Percentiles rank a stretch among this genome's conserved stretches.
Conservation (phyloP, 2,797 vertebrate genomes). For the Emys orbicularis region DNA sequence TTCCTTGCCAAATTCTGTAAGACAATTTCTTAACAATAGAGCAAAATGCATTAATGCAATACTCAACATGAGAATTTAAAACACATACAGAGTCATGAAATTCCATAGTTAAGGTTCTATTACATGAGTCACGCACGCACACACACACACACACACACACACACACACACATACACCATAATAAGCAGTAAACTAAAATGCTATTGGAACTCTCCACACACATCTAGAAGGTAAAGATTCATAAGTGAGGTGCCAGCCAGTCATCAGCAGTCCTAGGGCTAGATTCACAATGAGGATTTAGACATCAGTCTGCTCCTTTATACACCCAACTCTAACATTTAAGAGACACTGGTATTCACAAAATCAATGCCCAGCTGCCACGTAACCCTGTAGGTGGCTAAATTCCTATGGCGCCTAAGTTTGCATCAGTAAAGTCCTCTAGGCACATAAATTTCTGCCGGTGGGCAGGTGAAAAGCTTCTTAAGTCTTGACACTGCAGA, state of each 20-base stretch:
- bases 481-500: background rate
- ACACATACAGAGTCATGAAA: background rate
- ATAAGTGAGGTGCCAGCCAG: background rate
- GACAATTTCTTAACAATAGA: background rate
- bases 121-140: background rate
- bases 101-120: background rate
- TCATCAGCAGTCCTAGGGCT: background rate
- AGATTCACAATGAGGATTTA: background rate
- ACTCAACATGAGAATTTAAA: constrained; percentile 20
- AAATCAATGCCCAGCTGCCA: no score
- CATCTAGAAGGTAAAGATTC: background rate
- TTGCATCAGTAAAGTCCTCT: no score
- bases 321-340: no score
- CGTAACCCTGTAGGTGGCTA: no score
- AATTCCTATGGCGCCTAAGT: no score
- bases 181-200: no score
- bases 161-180: background rate
- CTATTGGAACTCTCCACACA: background rate
- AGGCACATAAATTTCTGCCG: background rate
- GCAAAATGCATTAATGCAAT: background rate
- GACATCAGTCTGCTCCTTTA: background rate
- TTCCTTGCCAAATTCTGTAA: background rate
- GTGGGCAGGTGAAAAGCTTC: background rate
- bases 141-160: background rate
- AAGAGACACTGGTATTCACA: no score